Percentiles rank a stretch among this genome's conserved stretches.
These are phyloP conservation scores for Pygocentrus nattereri DNA, from an alignment of 2,797 vertebrate genomes.

Conservation along the genomic window DNA sequence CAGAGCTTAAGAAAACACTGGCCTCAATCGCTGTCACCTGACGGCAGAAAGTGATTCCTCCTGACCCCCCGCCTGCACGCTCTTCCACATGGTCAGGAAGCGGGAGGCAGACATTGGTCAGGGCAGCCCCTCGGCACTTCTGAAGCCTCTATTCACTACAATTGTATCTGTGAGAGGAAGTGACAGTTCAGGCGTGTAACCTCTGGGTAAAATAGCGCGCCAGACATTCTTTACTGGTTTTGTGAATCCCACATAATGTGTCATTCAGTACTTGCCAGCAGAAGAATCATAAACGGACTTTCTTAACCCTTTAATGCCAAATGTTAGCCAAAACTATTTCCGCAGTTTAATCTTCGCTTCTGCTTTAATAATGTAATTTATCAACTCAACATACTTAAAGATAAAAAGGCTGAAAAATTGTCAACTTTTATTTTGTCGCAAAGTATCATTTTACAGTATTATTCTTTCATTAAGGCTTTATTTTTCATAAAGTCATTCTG, in stretches of 20 bases:
- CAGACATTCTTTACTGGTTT: constrained; percentile 8
- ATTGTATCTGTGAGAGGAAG: constrained; percentile 12
- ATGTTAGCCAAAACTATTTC: no score
- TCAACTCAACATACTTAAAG: no score
- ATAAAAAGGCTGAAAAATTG: no score
- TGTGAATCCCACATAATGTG: constrained; percentile 7
- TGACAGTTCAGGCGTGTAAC: neutral
- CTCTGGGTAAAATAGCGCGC: neutral
- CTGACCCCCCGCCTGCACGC: constrained; percentile 22
- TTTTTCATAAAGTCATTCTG: no score
- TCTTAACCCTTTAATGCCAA: no score
- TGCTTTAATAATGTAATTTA: no score
- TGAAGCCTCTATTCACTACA: constrained; percentile 3
- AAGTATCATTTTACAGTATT: no score
- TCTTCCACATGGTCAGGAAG: constrained; percentile 30
- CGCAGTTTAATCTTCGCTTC: no score
- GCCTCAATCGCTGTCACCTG: constrained; percentile 52
- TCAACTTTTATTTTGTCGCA: no score
- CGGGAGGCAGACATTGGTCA: constrained; percentile 21
- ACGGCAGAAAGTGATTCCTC: constrained; percentile 29
- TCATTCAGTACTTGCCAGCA: constrained; percentile 6
- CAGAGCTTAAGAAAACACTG: constrained; percentile 59
- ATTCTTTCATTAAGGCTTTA: no score
- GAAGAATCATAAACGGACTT: neutral
- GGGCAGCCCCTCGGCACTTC: constrained; percentile 14